Conservation (phyloP, 2,888 invertebrate species). For the Syritta pipiens region DNA sequence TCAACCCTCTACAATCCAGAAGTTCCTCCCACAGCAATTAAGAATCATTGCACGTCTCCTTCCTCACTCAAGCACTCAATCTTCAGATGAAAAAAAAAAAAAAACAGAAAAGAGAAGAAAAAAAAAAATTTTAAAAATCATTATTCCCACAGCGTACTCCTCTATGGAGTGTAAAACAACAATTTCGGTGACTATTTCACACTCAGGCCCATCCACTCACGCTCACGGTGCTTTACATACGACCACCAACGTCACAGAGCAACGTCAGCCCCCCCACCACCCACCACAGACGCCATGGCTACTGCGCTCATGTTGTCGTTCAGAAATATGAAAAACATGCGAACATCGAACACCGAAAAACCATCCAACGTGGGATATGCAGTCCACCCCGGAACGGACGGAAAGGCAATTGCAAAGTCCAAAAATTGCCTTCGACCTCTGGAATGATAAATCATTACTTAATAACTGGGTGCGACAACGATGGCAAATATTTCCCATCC, state of each 20-base stretch:
- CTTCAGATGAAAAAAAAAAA: slow-evolving; percentile 23
- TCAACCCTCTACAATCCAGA: neutral
- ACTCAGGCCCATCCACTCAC: too few relatives aligned
- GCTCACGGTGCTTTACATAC: slow-evolving; percentile 10
- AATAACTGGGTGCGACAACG: slow-evolving; percentile 70
- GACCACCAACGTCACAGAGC: slow-evolving; percentile 27
- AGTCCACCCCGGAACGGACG: neutral
- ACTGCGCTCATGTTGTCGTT: slow-evolving; percentile 4
- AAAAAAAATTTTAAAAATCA: slow-evolving; percentile 38
- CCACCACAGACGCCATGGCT: slow-evolving; percentile 8
- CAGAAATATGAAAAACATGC: slow-evolving; percentile 56
- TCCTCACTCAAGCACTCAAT: slow-evolving; percentile 32
- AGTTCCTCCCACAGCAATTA: slow-evolving; percentile 50
- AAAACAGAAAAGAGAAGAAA: neutral
- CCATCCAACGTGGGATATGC: neutral
- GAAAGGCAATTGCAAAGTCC: slow-evolving; percentile 66
- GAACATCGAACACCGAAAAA: slow-evolving; percentile 58
- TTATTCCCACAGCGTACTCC: slow-evolving; percentile 60
- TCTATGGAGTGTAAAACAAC: slow-evolving; percentile 62
- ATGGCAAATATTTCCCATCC: slow-evolving; percentile 68
- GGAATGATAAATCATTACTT: slow-evolving; percentile 67
- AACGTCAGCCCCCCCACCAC: neutral
- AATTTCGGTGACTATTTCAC: slow-evolving; percentile 59
- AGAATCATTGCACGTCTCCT: slow-evolving; percentile 46
- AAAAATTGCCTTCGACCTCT: slow-evolving; percentile 67